Conservation (phyloP, 2,888 invertebrate genomes). For the Rosalia funebris region DNA sequence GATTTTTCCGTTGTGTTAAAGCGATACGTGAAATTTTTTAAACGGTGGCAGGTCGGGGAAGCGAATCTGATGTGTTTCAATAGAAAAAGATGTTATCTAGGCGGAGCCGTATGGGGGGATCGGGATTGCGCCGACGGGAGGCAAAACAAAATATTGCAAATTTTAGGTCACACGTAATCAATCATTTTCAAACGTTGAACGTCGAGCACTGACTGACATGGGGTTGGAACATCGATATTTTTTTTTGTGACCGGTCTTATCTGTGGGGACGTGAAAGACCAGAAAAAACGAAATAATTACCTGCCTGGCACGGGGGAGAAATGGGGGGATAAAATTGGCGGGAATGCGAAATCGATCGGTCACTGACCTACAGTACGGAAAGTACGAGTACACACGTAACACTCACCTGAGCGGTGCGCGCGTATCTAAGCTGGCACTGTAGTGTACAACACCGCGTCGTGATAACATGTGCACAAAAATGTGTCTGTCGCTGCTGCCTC, state of each 20-base stretch:
- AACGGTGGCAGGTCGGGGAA: too few species aligned
- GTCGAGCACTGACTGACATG: slow-evolving; percentile 10
- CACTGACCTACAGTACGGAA: slow-evolving; percentile 56
- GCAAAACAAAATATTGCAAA: slow-evolving; percentile 2
- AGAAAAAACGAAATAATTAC: slow-evolving; percentile 1
- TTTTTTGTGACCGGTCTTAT: neutral
- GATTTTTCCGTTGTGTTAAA: too few species aligned
- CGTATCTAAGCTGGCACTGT: slow-evolving; percentile 59
- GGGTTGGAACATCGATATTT: slow-evolving; percentile 5
- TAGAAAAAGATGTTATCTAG: too few species aligned
- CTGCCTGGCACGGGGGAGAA: neutral
- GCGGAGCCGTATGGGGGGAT: too few species aligned
- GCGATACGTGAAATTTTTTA: too few species aligned
- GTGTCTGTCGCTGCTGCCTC: slow-evolving; percentile 65
- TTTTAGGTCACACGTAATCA: slow-evolving; percentile 14
- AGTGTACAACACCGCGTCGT: slow-evolving; percentile 66
- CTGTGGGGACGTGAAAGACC: neutral
- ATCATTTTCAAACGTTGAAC: slow-evolving; percentile 9
- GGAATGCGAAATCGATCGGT: slow-evolving; percentile 44
- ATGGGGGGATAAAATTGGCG: slow-evolving; percentile 20
- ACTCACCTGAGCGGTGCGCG: slow-evolving; percentile 62
- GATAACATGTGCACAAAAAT: slow-evolving; percentile 67
- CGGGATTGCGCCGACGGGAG: too few species aligned
- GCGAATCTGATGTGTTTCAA: too few species aligned
- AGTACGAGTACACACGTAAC: slow-evolving; percentile 49